Evolutionary conservation across 2,888 invertebrate species (phyloP).

Genomic region (Scaptomyza caliginosa): DNA sequence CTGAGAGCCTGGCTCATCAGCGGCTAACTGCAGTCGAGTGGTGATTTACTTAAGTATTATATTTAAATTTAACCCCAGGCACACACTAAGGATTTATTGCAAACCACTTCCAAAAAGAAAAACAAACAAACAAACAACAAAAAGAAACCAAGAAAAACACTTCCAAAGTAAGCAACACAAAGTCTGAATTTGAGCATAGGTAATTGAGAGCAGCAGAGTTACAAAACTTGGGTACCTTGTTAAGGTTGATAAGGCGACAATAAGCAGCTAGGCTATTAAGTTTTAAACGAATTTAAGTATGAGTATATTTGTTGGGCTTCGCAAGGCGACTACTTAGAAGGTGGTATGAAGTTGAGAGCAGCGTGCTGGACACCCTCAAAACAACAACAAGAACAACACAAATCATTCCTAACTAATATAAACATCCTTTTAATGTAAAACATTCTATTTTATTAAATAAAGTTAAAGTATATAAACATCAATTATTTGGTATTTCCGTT

Average conservation of each 20-base stretch:
- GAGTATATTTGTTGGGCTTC: conserved; percentile 5
- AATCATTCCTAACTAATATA: not conserved
- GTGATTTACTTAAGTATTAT: not conserved
- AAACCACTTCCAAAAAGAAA: conserved; percentile 37
- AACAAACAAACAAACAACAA: not conserved
- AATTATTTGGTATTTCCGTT: conserved; percentile 55
- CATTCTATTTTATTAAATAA: conserved; percentile 32
- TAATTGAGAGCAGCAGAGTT: conserved; percentile 28
- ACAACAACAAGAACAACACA: conserved; percentile 14
- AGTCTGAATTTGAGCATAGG: conserved; percentile 60
- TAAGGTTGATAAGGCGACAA: conserved; percentile 33
- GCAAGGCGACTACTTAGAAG: conserved; percentile 20
- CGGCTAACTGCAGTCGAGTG: conserved; percentile 50
- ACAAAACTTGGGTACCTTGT: conserved; percentile 33
- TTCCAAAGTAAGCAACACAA: conserved; percentile 58
- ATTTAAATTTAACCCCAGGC: conserved; percentile 1
- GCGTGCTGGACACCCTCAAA: conserved; percentile 66
- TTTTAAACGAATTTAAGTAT: conserved; percentile 51
- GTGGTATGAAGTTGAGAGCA: conserved; percentile 36
- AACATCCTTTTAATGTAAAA: conserved; percentile 4
- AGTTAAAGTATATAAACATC: conserved; percentile 16
- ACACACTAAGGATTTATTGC: conserved; percentile 22
- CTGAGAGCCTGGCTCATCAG: conserved; percentile 75
- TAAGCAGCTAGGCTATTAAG: conserved; percentile 42
- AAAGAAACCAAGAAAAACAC: conserved; percentile 21